Evolutionary conservation across 2,888 invertebrate genomes (phyloP).

Genomic region (Sicus ferrugineus): DNA sequence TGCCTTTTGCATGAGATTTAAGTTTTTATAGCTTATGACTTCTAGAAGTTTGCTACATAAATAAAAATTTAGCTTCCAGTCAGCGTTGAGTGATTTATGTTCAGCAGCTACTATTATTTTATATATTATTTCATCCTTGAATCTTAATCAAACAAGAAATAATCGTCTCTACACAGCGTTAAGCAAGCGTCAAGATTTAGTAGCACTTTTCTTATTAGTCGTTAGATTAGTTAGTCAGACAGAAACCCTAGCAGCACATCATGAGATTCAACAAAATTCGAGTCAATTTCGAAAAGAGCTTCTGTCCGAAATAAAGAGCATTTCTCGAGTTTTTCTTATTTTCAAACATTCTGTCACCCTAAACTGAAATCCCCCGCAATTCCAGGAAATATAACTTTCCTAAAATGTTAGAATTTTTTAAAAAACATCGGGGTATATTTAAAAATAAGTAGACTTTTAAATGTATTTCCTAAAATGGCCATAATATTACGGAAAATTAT

Average conservation of each 20-base stretch:
- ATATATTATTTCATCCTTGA: slow-evolving; percentile 46
- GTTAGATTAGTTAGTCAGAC: slow-evolving; percentile 2
- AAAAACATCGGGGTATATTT: no score
- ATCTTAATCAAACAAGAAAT: slow-evolving; percentile 41
- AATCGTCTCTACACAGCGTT: slow-evolving; percentile 41
- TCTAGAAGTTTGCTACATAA: neutral
- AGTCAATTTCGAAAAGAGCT: no score
- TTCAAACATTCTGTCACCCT: no score
- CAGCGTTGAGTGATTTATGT: neutral
- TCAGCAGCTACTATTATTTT: neutral
- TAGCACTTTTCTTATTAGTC: slow-evolving; percentile 2
- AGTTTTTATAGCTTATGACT: neutral
- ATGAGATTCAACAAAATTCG: no score
- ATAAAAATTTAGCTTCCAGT: neutral
- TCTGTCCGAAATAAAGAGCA: no score
- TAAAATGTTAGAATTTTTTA: no score
- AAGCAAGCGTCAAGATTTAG: slow-evolving; percentile 21
- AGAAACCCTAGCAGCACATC: slow-evolving; percentile 11
- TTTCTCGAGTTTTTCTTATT: no score
- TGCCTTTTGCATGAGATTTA: neutral
- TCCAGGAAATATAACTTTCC: no score
- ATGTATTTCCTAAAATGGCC: no score
- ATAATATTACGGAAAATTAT: no score
- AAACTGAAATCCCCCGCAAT: no score
- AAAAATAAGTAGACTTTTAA: no score